Percentiles rank a stretch among this genome's conserved stretches.
These are phyloP conservation scores for Miniopterus natalensis DNA, from an alignment of 2,113 vertebrate species.

Conservation along the genomic window DNA sequence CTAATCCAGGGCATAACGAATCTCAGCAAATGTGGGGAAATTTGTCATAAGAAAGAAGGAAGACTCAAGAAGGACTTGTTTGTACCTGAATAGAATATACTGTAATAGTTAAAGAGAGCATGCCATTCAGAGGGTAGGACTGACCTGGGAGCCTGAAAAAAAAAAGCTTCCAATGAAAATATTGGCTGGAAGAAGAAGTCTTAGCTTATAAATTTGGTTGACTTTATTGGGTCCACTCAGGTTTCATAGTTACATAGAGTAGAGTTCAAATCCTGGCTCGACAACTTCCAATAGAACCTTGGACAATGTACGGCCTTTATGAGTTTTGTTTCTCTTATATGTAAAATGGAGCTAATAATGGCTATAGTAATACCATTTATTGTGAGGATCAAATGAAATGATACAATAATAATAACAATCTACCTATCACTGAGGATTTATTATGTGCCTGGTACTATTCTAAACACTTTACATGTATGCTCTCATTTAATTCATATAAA, in stretches of 20 bases:
- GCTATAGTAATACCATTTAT: neutral
- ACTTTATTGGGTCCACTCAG: neutral
- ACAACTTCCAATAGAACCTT: neutral
- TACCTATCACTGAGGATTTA: neutral
- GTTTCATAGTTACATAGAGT: neutral
- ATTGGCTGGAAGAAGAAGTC: neutral
- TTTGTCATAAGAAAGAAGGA: neutral
- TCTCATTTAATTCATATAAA: neutral
- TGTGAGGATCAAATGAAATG: constrained; percentile 24
- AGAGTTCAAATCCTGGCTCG: constrained; percentile 3
- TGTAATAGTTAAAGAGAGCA: neutral
- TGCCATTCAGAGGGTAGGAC: neutral
- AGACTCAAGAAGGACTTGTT: neutral
- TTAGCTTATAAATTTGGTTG: neutral
- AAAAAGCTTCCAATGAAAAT: neutral
- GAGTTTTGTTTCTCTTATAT: neutral
- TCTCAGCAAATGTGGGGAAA: neutral
- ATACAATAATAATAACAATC: neutral
- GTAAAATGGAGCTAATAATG: neutral
- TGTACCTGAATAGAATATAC: neutral
- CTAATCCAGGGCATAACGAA: neutral
- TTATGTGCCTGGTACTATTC: neutral
- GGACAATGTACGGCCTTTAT: neutral
- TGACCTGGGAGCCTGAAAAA: neutral
- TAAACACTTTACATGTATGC: neutral